Conservation (phyloP, 2,888 invertebrate species). For the Onchidella celtica region DNA sequence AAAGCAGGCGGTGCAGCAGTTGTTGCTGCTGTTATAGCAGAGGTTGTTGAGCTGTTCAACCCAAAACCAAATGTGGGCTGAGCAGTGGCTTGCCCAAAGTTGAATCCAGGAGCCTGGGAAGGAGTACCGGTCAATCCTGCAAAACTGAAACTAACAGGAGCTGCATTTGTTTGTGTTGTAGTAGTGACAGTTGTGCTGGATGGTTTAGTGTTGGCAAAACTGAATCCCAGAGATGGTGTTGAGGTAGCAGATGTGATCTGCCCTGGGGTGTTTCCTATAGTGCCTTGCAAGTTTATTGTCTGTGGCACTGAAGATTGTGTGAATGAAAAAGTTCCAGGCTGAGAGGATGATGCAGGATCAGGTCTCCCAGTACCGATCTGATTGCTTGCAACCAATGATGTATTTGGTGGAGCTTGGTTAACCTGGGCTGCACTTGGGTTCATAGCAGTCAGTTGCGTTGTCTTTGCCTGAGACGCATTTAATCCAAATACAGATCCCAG, state of each 20-base stretch:
- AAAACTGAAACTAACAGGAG: constrained; percentile 27
- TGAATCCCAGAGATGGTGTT: background rate
- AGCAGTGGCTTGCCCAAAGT: background rate
- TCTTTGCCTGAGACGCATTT: too few relatives aligned
- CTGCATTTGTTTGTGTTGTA: background rate
- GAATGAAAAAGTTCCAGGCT: too few relatives aligned
- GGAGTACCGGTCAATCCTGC: background rate
- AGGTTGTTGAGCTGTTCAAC: background rate
- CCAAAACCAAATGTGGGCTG: background rate
- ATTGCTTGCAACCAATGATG: too few relatives aligned
- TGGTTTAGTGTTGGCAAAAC: background rate
- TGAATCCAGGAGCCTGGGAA: constrained; percentile 26
- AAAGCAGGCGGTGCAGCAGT: background rate
- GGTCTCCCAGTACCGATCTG: too few relatives aligned
- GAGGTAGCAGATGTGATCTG: background rate
- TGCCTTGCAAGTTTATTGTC: too few relatives aligned
- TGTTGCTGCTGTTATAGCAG: background rate
- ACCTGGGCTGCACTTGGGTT: too few relatives aligned
- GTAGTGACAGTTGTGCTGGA: background rate
- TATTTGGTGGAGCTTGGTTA: too few relatives aligned
- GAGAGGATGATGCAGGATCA: too few relatives aligned
- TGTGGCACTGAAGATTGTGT: too few relatives aligned
- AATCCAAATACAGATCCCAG: too few relatives aligned
- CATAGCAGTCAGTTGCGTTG: too few relatives aligned
- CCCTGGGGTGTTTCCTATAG: background rate